phyloP scores from a whole-genome alignment of 30 jellyfish, hydroid and myxozoan genomes.

The Catostylus mosaicus region DNA sequence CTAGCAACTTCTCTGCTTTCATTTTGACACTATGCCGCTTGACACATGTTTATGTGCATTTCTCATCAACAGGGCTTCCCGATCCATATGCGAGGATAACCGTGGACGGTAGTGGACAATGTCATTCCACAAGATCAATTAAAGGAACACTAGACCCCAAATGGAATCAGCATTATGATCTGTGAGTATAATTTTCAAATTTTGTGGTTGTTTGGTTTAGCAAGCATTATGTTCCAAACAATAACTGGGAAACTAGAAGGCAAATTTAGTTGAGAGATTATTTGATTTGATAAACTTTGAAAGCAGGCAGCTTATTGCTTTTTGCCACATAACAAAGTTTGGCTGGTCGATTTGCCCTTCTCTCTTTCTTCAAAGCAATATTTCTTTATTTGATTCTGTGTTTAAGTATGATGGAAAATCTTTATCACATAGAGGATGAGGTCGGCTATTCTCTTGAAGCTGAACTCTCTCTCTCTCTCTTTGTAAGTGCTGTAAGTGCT shows the following conservation, averaged over 20 bases:
- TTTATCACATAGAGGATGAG: too few species aligned
- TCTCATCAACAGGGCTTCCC: slow-evolving; percentile 82
- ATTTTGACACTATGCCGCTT: neutral
- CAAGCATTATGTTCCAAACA: slow-evolving; percentile 19
- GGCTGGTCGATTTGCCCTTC: neutral
- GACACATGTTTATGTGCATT: neutral
- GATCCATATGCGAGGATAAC: slow-evolving; percentile 97
- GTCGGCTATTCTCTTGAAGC: too few species aligned
- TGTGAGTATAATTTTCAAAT: slow-evolving; percentile 63
- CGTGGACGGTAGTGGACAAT: slow-evolving; percentile 98
- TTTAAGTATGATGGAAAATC: neutral
- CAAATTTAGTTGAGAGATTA: slow-evolving; percentile 13
- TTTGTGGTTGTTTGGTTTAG: slow-evolving; percentile 54
- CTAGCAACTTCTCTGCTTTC: slow-evolving; percentile 6
- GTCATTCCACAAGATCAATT: slow-evolving; percentile 88
- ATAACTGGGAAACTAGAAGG: slow-evolving; percentile 3
- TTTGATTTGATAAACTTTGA: slow-evolving; percentile 11
- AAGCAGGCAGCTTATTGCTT: neutral
- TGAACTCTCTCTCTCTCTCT: too few species aligned
- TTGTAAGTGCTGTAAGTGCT: too few species aligned
- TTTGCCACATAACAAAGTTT: slow-evolving; percentile 5
- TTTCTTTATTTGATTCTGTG: neutral
- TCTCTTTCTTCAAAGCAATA: neutral
- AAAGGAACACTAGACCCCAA: slow-evolving; percentile 94
- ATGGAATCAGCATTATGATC: slow-evolving; percentile 97